Conservation (phyloP, 1,140 invertebrate species). For the Scaptomyza montana region DNA sequence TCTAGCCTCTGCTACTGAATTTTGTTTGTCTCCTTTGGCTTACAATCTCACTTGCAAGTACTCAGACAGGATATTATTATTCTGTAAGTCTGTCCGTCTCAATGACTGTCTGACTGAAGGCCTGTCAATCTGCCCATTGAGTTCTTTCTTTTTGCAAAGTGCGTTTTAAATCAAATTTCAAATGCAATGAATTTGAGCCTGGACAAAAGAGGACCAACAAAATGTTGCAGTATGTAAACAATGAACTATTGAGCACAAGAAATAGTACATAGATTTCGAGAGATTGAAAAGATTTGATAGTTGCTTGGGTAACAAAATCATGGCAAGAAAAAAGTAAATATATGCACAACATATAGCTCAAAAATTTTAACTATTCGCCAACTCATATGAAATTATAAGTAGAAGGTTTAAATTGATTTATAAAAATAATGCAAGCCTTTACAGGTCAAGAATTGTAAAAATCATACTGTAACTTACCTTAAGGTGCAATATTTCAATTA, state of each 20-base stretch:
- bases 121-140: conserved; percentile 1
- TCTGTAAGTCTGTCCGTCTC: conserved; percentile 27
- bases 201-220: background rate
- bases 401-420: no score
- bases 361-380: no score
- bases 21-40: conserved; percentile 4
- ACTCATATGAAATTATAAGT: no score
- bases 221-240: background rate
- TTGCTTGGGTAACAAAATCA: no score
- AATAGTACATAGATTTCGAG: no score
- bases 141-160: conserved; percentile 8
- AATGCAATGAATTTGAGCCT: conserved; percentile 44
- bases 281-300: no score
- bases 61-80: conserved; percentile 53
- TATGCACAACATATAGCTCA: background rate
- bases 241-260: no score
- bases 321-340: background rate
- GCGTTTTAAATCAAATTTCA: conserved; percentile 58
- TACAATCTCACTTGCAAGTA: conserved; percentile 39
- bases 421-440: no score
- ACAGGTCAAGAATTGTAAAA: no score
- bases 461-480: no score
- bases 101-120: conserved; percentile 3
- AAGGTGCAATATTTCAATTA: no score
- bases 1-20: background rate